Evolutionary conservation across 2,797 vertebrate genomes (phyloP).

Genomic region (Echiichthys vipera): DNA sequence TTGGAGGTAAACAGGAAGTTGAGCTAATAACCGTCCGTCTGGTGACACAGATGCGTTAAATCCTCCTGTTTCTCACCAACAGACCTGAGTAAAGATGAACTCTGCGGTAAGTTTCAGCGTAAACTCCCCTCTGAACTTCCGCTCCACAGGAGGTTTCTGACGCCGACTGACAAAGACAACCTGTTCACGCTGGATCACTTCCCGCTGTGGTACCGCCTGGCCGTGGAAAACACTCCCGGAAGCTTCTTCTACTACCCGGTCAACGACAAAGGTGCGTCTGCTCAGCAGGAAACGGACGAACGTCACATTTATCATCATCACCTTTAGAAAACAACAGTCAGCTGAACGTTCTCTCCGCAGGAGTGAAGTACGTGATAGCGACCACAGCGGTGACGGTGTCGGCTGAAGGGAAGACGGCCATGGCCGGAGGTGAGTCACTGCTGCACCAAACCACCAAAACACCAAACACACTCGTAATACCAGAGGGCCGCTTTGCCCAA

Average conservation of each 20-base stretch:
- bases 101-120: neutral
- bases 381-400: slow-evolving; percentile 89
- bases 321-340: too few relatives aligned
- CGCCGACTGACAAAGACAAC: slow-evolving; percentile 86
- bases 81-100: too few relatives aligned
- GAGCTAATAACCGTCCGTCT: too few relatives aligned
- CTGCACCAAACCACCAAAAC: neutral
- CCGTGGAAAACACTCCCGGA: slow-evolving; percentile 89
- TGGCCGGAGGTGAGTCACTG: slow-evolving; percentile 89
- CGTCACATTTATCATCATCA: too few relatives aligned
- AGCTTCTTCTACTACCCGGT: slow-evolving; percentile 90
- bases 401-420: slow-evolving; percentile 85
- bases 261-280: slow-evolving; percentile 84
- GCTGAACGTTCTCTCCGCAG: slow-evolving; percentile 57
- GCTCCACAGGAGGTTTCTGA: slow-evolving; percentile 89
- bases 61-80: too few relatives aligned
- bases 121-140: neutral
- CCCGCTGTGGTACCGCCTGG: slow-evolving; percentile 95
- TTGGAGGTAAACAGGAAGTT: too few relatives aligned
- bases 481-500: too few relatives aligned
- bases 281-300: too few relatives aligned
- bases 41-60: too few relatives aligned
- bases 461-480: too few relatives aligned
- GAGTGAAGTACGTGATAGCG: slow-evolving; percentile 83
- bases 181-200: slow-evolving; percentile 95